These are phyloP conservation scores for Regulus satrapa DNA, from an alignment of 2,113 vertebrate genomes.

Conservation along the genomic window DNA sequence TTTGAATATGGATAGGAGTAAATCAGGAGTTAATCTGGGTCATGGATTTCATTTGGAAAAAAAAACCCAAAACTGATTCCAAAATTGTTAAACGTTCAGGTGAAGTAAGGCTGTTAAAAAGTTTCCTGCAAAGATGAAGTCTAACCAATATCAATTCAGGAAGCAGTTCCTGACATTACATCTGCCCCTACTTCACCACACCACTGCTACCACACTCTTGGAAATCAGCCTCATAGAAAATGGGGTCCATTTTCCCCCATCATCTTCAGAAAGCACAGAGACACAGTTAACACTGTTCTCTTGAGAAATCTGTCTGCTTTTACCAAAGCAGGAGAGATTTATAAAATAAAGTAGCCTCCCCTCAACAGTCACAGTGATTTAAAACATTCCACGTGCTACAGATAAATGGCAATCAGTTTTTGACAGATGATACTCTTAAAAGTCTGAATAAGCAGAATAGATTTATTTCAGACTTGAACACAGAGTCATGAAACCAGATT, in stretches of 20 bases:
- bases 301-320: neutral
- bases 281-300: neutral
- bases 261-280: neutral
- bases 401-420: neutral
- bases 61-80: neutral
- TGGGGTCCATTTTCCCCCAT: neutral
- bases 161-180: neutral
- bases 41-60: neutral
- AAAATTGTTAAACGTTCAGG: neutral
- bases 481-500: slow-evolving; percentile 3
- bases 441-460: neutral
- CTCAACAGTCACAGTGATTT: neutral
- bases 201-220: neutral
- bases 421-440: neutral
- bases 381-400: neutral
- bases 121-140: neutral
- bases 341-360: neutral
- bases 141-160: neutral
- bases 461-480: slow-evolving; percentile 22
- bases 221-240: neutral
- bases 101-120: neutral
- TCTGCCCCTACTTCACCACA: neutral
- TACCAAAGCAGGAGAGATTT: neutral
- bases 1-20: neutral
- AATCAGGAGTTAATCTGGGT: neutral